Evolutionary conservation across 2,888 invertebrate species (phyloP), one percentile per base, ranked within the genome.

Genomic region (Arctia plantaginis): DNA sequence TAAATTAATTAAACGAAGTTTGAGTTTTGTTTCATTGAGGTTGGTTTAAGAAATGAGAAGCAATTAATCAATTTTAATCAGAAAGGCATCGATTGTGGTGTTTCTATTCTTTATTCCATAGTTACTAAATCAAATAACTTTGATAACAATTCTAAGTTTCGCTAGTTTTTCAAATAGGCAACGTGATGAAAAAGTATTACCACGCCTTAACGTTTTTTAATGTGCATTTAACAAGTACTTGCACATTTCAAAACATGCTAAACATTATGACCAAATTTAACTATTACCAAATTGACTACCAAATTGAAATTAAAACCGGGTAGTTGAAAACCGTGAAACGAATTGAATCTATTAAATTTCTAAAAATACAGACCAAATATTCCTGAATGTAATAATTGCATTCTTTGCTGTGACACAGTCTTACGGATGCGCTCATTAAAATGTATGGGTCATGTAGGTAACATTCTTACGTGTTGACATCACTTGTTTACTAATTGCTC

Each of bases 391-490:
- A 64, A 47, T 10, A 71, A 71, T 23, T 71, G 47, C 1, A 13
- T 33, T 71, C 71, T 65, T 47, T 41, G 44, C 70, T 41, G 13
- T 15, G 65, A 12, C 41, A 44, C 3, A 41, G 41, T n/a, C n/a
- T 41, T 12, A 30, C 44, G 64, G 64, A 64, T 64, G 18, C 27
- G 44, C 64, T 15, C 64, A 44, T 71, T 71, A n/a, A 64, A 64
- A 10, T 13, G 13, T 44, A 15, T 0, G 47, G 8, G 27, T 62
- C 47, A 18, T 4, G 70, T 44, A 44, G 1, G n/a, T 47, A n/a
- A 47, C 3, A 18, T 44, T 0, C 18, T 44, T 44, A 44, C 3
- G 12, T 27, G 18, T 30, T 12, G 55, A 15, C 39, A 47, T 47
- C 27, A 20, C 18, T 64, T 18, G 30, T 18, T 27, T 39, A 35